phyloP scores from a whole-genome alignment of 2,888 invertebrate species.

The Melangyna quadrimaculata region DNA sequence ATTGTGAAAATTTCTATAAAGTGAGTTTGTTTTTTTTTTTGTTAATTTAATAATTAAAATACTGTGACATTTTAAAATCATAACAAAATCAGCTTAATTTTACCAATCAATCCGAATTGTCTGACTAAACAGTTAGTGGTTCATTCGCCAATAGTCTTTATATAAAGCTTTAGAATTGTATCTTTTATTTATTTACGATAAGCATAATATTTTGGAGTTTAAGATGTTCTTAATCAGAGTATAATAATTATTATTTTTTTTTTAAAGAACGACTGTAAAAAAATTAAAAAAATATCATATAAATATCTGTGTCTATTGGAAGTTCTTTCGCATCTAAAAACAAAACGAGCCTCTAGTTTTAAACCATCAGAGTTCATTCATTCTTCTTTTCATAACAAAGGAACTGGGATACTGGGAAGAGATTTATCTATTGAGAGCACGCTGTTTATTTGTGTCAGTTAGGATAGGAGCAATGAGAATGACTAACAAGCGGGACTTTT shows the following conservation, averaged over 20 bases:
- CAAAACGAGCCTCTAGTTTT: neutral
- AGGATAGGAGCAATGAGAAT: slow-evolving; percentile 24
- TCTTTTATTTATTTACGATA: too few relatives aligned
- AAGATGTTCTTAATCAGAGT: too few relatives aligned
- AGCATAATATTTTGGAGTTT: too few relatives aligned
- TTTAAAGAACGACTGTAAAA: too few relatives aligned
- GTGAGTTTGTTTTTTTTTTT: neutral
- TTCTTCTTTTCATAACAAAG: slow-evolving; percentile 44
- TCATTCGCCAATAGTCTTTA: too few relatives aligned
- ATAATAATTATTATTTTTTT: too few relatives aligned
- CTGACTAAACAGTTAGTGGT: too few relatives aligned
- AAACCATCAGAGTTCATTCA: neutral
- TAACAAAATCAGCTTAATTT: too few relatives aligned
- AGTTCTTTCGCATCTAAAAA: neutral
- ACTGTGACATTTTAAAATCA: neutral
- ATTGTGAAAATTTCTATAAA: neutral
- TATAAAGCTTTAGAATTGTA: too few relatives aligned
- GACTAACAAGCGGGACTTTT: neutral
- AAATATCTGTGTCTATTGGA: too few relatives aligned
- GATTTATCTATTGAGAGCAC: slow-evolving; percentile 61
- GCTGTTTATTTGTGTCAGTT: slow-evolving; percentile 65
- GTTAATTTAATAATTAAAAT: neutral
- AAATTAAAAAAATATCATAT: too few relatives aligned
- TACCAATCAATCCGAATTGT: too few relatives aligned
- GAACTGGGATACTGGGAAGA: slow-evolving; percentile 20